phyloP scores from a whole-genome alignment of 1,140 invertebrate genomes.

The Lysiphlebus fabarum region DNA sequence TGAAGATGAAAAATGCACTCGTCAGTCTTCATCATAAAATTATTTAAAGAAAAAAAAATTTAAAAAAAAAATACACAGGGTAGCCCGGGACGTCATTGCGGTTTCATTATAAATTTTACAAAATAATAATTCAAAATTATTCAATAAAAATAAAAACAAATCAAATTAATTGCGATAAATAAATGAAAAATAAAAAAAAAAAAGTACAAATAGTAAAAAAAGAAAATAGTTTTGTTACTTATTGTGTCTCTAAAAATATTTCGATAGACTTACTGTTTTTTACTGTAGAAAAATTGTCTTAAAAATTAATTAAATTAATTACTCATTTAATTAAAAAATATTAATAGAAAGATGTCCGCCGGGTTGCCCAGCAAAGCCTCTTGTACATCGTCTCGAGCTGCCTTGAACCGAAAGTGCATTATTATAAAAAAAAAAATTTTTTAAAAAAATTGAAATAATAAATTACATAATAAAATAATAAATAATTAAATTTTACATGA shows the following conservation, averaged over 20 bases:
- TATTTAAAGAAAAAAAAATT: too few species aligned
- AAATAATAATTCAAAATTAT: slow-evolving; percentile 8
- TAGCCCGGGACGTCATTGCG: slow-evolving; percentile 42
- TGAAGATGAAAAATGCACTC: slow-evolving; percentile 25
- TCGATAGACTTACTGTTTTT: slow-evolving; percentile 16
- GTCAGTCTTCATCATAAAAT: slow-evolving; percentile 29
- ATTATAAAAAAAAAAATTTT: slow-evolving; percentile 26
- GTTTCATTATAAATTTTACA: slow-evolving; percentile 21
- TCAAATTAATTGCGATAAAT: background rate
- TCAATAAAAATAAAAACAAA: background rate
- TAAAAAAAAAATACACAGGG: slow-evolving; percentile 25
- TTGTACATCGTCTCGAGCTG: slow-evolving; percentile 54
- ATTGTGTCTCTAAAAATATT: background rate
- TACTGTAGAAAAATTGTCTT: background rate
- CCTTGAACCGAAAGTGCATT: slow-evolving; percentile 57
- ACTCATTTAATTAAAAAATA: slow-evolving; percentile 7
- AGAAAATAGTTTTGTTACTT: background rate
- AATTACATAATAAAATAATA: background rate
- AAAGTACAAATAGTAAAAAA: background rate
- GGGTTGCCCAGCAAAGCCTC: slow-evolving; percentile 25
- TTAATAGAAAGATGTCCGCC: slow-evolving; percentile 26
- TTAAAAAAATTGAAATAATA: slow-evolving; percentile 18
- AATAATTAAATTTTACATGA: background rate
- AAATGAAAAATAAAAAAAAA: background rate
- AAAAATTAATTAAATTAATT: background rate